A percentile compares a stretch with the other conserved stretches of the same genome.
phyloP scores from a whole-genome alignment of 2,113 vertebrate species.

The Mus pahari region DNA sequence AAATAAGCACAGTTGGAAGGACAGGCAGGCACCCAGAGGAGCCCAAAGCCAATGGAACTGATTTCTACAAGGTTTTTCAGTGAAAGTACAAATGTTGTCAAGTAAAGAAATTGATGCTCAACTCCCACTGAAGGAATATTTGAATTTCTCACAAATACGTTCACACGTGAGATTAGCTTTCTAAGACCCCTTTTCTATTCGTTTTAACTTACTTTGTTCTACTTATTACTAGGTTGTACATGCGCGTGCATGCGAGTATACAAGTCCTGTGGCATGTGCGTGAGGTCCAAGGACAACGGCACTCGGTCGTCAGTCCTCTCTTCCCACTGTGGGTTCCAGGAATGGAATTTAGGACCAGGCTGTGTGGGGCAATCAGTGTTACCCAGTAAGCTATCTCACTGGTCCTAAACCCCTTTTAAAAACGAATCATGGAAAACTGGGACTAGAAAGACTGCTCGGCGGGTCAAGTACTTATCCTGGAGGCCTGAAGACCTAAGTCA shows the following conservation, averaged over 20 bases:
- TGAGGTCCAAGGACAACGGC: too few species aligned
- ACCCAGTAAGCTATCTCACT: background rate
- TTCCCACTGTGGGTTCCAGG: background rate
- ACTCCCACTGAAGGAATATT: background rate
- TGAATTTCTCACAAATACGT: background rate
- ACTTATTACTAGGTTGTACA: background rate
- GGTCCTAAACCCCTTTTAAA: background rate
- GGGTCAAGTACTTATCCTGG: background rate
- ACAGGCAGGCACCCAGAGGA: background rate
- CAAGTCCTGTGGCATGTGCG: background rate
- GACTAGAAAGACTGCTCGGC: background rate
- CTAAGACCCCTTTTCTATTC: background rate
- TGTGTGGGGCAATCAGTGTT: background rate
- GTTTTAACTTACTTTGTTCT: background rate
- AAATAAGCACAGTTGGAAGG: background rate
- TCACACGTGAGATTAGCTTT: background rate
- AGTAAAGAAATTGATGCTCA: constrained; percentile 10
- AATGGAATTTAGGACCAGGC: background rate
- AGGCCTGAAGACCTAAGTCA: background rate
- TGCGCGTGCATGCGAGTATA: background rate
- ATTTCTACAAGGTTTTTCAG: background rate
- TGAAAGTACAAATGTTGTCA: background rate
- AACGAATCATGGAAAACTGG: background rate
- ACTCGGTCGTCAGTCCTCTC: background rate
- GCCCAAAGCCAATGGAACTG: background rate